Conservation (phyloP, 2,113 vertebrate genomes). For the Cercocebus atys region DNA sequence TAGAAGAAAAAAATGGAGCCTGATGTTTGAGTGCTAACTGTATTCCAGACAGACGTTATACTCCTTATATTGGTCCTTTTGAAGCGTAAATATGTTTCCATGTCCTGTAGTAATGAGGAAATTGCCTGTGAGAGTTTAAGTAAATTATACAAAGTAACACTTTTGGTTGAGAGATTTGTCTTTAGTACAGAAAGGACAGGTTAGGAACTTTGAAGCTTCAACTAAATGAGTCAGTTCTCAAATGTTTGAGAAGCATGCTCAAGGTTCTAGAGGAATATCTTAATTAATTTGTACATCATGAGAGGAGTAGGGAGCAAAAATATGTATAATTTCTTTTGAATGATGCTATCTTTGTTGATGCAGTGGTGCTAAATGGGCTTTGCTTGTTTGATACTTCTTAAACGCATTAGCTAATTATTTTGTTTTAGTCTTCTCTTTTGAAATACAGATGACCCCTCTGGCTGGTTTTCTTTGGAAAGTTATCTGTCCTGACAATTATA, state of each 20-base stretch:
- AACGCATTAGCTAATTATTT: neutral
- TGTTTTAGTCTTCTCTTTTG: neutral
- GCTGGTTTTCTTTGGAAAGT: neutral
- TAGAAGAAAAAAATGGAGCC: conserved; percentile 44
- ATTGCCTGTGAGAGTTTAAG: neutral
- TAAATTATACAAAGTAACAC: neutral
- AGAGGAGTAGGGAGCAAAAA: neutral
- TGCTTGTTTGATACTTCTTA: neutral
- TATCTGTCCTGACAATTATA: neutral
- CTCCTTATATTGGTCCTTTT: neutral
- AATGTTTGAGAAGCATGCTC: neutral
- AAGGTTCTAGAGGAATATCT: conserved; percentile 17
- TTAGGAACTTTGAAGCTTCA: neutral
- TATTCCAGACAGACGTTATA: neutral
- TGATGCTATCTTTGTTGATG: neutral
- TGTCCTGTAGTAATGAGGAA: neutral
- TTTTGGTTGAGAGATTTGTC: conserved; percentile 28
- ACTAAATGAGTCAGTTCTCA: neutral
- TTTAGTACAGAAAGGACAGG: neutral
- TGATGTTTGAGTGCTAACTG: neutral
- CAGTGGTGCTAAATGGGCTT: neutral
- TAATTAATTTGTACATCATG: neutral
- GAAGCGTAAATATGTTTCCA: neutral
- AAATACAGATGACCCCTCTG: neutral
- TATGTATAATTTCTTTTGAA: neutral